Conservation (phyloP, 2,113 vertebrate species). For the Mugil cephalus region DNA sequence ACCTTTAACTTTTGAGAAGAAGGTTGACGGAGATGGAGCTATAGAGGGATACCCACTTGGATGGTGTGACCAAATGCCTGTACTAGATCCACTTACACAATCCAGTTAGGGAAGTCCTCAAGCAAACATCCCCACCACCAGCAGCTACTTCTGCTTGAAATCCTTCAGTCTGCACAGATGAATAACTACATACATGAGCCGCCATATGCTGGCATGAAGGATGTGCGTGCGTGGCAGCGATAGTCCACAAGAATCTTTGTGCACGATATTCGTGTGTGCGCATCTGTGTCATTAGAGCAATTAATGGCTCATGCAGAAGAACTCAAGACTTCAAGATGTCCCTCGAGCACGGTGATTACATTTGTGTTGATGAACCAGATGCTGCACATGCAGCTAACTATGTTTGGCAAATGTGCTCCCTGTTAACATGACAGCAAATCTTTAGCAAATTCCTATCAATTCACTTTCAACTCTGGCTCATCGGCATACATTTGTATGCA, state of each 20-base stretch:
- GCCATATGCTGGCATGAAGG: constrained; percentile 23
- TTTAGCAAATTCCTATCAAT: constrained; percentile 14
- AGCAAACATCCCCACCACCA: constrained; percentile 21
- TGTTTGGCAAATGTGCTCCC: constrained; percentile 27
- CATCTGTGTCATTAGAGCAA: constrained; percentile 44
- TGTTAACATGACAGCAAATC: constrained; percentile 39
- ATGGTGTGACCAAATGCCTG: not conserved
- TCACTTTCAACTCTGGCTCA: not conserved
- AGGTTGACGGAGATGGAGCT: too few species aligned
- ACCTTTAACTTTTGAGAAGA: not conserved
- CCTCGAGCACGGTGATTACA: constrained; percentile 44
- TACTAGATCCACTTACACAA: constrained; percentile 18
- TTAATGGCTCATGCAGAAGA: constrained; percentile 39
- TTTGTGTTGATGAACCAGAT: constrained; percentile 60
- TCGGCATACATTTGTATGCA: not conserved
- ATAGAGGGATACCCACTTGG: not conserved
- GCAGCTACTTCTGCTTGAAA: constrained; percentile 3
- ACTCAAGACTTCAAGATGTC: constrained; percentile 25
- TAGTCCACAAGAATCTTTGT: not conserved
- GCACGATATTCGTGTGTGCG: constrained; percentile 9
- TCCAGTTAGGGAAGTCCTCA: constrained; percentile 1
- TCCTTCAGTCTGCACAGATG: constrained; percentile 20
- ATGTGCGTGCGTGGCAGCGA: not conserved
- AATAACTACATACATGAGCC: constrained; percentile 9
- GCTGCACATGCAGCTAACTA: constrained; percentile 37